Conservation (phyloP, 2,888 invertebrate species). For the Petrolisthes manimaculis region DNA sequence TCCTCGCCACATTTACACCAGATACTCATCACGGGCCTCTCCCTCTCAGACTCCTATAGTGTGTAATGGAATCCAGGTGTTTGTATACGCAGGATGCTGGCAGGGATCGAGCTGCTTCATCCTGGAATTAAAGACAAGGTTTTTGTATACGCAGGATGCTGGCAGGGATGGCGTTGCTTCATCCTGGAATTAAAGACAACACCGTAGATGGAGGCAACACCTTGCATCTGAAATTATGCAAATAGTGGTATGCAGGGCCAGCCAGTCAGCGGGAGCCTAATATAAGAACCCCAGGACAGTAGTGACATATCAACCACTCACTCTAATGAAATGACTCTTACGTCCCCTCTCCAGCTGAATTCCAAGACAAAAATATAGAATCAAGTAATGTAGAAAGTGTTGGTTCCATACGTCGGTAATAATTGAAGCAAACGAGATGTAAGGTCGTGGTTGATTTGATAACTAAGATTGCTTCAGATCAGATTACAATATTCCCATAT, state of each 20-base stretch:
- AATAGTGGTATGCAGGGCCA: constrained; percentile 38
- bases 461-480: too few relatives aligned
- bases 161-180: constrained; percentile 5
- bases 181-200: constrained; percentile 32
- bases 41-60: background rate
- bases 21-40: background rate
- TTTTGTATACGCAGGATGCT: constrained; percentile 10
- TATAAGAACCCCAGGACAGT: too few relatives aligned
- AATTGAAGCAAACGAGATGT: too few relatives aligned
- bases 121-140: constrained; percentile 26
- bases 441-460: too few relatives aligned
- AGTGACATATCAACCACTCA: too few relatives aligned
- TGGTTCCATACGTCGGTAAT: too few relatives aligned
- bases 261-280: background rate
- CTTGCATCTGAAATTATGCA: constrained; percentile 48
- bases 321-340: too few relatives aligned
- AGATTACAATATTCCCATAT: too few relatives aligned
- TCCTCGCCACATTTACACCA: constrained; percentile 5
- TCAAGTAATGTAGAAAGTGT: too few relatives aligned
- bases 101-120: constrained; percentile 10
- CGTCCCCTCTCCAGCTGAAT: too few relatives aligned
- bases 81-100: constrained; percentile 10
- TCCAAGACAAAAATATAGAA: too few relatives aligned
- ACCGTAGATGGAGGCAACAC: constrained; percentile 35
- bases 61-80: background rate